Conservation (phyloP, 2,113 vertebrate species). For the Atrichornis clamosus region DNA sequence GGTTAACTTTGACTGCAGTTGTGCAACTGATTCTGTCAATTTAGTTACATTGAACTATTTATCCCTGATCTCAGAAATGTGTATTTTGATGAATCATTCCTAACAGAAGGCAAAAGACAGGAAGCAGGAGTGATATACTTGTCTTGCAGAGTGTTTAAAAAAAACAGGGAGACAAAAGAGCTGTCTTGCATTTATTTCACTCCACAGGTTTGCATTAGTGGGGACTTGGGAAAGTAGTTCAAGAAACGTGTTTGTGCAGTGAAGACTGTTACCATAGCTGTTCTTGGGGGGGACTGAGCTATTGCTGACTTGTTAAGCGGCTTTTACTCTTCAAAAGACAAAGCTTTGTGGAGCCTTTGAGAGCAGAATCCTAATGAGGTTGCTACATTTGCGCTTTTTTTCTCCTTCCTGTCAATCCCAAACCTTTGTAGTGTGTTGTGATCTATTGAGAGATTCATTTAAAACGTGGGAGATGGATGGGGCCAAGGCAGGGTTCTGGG, state of each 20-base stretch:
- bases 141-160: background rate
- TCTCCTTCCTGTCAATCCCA: background rate
- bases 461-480: background rate
- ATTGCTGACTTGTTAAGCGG: constrained; percentile 42
- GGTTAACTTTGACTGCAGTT: background rate
- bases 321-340: constrained; percentile 47
- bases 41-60: background rate
- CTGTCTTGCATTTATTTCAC: constrained; percentile 36
- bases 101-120: background rate
- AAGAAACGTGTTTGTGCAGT: constrained; percentile 32
- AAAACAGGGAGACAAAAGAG: constrained; percentile 28
- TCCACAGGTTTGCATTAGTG: background rate
- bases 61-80: background rate
- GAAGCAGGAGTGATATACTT: background rate
- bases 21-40: background rate
- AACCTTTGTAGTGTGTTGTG: background rate
- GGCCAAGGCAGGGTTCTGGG: background rate
- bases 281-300: background rate
- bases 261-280: constrained; percentile 33
- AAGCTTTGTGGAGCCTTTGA: constrained; percentile 27
- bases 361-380: constrained; percentile 42
- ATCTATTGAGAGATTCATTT: background rate
- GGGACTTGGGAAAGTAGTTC: constrained; percentile 40
- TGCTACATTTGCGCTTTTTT: background rate
- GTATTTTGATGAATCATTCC: background rate